Evolutionary conservation across 2,113 vertebrate species (phyloP), one percentile per base, ranked within the genome.

Genomic region (Saguinus imperator): DNA sequence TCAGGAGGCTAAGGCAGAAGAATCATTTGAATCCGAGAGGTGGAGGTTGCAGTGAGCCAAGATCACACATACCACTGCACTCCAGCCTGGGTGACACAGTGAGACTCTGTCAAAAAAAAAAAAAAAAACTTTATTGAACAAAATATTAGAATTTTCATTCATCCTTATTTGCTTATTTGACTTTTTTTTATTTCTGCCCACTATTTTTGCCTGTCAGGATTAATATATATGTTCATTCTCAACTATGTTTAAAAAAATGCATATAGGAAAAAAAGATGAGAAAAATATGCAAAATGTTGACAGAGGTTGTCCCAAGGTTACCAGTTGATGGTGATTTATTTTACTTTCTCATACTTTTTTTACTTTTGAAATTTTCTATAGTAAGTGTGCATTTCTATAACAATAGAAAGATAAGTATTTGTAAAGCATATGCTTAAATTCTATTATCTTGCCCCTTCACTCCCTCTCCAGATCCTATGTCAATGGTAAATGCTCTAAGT

Each of bases 401-500:
- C 32, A 48, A n/a, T 11, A 16, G 45, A 93, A 87, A 68, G 3
- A 13, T 32, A 48, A 91, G 29, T 43, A 35, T 13, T 6, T 61
- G 14, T 16, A 25, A 68, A 50, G 76, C 11, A 25, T 18, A n/a
- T 16, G 18, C 64, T 11, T 64, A 3, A 20, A 0, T 32, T 77
- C 12, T 43, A 0, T 72, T 73, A 7, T 11, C 9, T 18, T 8
- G 35, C 40, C n/a, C 55, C 21, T 27, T 25, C 2, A 0, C 11
- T 17, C 0, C 32, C 35, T 37, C 25, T 7, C 17, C 35, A 81
- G 20, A 57, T 37, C 37, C 8, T 1, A 0, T 0, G 2, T 6
- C 45, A 4, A 12, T 2, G 9, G 40, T 7, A 29, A 64, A 76
- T 17, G 29, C 17, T 87, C 43, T 20, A 9, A 57, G 8, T 43